Conservation (phyloP, 2,797 vertebrate species). For the Coccyzus lansbergi region DNA sequence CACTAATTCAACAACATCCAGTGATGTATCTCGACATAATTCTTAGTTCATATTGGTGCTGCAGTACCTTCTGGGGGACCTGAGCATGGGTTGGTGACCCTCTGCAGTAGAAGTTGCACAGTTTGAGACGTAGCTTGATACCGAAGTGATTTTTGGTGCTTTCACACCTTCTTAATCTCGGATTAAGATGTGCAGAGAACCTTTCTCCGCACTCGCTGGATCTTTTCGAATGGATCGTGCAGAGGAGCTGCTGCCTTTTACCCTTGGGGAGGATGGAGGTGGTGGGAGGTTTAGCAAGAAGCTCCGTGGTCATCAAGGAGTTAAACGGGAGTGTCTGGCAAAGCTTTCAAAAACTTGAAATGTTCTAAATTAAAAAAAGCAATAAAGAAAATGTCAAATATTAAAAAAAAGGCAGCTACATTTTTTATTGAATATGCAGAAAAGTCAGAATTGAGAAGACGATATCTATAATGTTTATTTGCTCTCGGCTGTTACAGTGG, state of each 20-base stretch:
- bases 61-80: neutral
- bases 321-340: neutral
- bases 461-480: neutral
- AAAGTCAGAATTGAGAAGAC: neutral
- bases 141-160: neutral
- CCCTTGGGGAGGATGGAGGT: neutral
- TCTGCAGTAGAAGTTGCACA: neutral
- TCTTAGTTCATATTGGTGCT: neutral
- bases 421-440: neutral
- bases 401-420: neutral
- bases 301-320: neutral
- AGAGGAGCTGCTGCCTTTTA: neutral
- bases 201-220: accelerated
- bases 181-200: neutral
- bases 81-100: accelerated
- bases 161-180: neutral
- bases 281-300: neutral
- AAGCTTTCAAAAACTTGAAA: neutral
- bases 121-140: neutral
- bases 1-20: neutral
- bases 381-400: neutral
- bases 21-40: neutral
- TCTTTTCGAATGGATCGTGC: neutral
- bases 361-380: neutral
- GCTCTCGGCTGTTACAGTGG: neutral